Evolutionary conservation across 2,113 vertebrate species (phyloP).

Genomic region (Ifrita kowaldi): DNA sequence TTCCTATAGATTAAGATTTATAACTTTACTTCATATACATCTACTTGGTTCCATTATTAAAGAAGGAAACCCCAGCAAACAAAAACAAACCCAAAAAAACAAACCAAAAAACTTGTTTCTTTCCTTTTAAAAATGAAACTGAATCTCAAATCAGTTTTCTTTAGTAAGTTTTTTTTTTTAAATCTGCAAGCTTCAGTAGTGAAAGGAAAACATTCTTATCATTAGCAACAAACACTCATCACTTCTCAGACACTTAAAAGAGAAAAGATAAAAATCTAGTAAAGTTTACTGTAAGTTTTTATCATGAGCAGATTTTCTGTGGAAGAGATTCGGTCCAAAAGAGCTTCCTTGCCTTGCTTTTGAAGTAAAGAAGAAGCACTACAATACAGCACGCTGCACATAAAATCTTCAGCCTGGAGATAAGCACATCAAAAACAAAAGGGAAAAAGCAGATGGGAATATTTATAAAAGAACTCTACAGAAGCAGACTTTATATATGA

Average conservation of each 20-base stretch:
- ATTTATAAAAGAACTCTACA: neutral
- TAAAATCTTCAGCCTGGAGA: neutral
- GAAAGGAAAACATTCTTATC: neutral
- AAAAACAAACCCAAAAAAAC: neutral
- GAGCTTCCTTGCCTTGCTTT: neutral
- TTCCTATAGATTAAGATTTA: neutral
- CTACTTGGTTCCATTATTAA: neutral
- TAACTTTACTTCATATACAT: neutral
- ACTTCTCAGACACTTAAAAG: neutral
- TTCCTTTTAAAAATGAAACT: neutral
- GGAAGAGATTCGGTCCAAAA: neutral
- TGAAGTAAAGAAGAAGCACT: neutral
- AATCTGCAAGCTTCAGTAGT: neutral
- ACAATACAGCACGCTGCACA: neutral
- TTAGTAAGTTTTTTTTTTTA: neutral
- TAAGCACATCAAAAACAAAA: neutral
- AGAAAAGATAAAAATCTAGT: neutral
- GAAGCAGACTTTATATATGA: neutral
- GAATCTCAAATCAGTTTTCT: neutral
- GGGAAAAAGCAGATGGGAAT: neutral
- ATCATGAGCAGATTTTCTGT: neutral
- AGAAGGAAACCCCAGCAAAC: neutral
- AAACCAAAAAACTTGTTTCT: neutral
- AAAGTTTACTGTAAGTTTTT: neutral
- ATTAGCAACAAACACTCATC: neutral